Evolutionary conservation across 1,140 invertebrate genomes (phyloP), one percentile per base, ranked within the genome.

Genomic region (Lasioglossum albipes): DNA sequence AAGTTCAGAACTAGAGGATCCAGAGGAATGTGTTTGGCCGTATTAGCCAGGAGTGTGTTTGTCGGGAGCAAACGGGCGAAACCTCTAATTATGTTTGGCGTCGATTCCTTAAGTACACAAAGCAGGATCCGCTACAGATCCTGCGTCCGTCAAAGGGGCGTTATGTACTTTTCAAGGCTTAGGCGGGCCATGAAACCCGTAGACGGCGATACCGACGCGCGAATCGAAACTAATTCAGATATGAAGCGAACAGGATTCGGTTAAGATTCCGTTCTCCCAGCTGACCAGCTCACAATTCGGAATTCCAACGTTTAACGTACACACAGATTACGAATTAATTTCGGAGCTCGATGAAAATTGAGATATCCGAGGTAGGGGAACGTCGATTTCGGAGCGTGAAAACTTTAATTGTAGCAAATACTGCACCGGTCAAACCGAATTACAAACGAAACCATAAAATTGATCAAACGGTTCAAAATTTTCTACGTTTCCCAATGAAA

Each of bases 21-120:
- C 64, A 41, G 20, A 52, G 79, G 79, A 54, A 83, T 83, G 78
- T 89, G 83, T 90, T 90, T 89, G 89, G 86, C 72, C 84, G 86
- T 89, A 91, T 90, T 90, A 90, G 71, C 82, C 75, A 49, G 54
- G 52, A 74, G 79, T 69, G 68, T 92, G 87, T 91, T 93, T 91
- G 86, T 87, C 74, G 64, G 49, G 27, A 79, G 88, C 85, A 92
- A 93, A 92, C 91, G 83, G 81, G 68, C 87, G 83, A 88, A 88
- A 90, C 91, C 90, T 89, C 89, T 92, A 92, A 92, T 92, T 92
- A 93, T 89, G 90, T 93, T 92, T 92, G 87, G 84, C 87, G 88
- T 90, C 89, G 86, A 91, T 92, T 92, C 87, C 90, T 91, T 90
- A 78, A 86, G 87, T 82, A 91, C 87, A 92, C 88, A 88, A 67